These are phyloP conservation scores for Crioceris asparagi DNA, from an alignment of 2,888 invertebrate genomes.

Conservation along the genomic window DNA sequence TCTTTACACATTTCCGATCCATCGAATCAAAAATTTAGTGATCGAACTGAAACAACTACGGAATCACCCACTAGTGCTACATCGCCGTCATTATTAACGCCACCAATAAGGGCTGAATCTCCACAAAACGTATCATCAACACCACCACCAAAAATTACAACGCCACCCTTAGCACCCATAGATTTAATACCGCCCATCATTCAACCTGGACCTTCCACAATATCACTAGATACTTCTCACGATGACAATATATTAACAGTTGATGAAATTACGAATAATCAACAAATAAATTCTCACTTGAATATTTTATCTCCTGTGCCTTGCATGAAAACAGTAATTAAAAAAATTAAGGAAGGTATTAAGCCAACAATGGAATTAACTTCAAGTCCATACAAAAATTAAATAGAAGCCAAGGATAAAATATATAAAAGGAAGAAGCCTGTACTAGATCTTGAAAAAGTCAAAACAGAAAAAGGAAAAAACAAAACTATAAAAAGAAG, in stretches of 20 bases:
- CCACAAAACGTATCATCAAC: not conserved
- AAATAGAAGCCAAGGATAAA: too few species aligned
- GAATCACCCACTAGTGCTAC: not conserved
- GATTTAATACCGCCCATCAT: not conserved
- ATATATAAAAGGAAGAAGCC: too few species aligned
- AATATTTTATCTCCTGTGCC: not conserved
- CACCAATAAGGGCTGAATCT: not conserved
- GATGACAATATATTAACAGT: not conserved
- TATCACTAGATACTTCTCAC: not conserved
- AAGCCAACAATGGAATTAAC: too few species aligned
- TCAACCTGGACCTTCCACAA: not conserved
- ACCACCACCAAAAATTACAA: not conserved
- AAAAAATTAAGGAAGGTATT: too few species aligned
- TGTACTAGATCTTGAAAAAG: too few species aligned
- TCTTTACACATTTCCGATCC: not conserved
- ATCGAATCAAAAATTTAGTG: not conserved
- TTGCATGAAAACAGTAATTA: not conserved
- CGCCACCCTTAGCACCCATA: not conserved
- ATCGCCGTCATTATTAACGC: not conserved
- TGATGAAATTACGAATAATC: not conserved
- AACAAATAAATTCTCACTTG: not conserved
- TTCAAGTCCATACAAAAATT: too few species aligned
- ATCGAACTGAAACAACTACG: not conserved
- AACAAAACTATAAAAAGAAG: too few species aligned
- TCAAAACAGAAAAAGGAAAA: too few species aligned